Conservation (phyloP, 2,113 vertebrate species). For the Sisor rabdophorus region DNA sequence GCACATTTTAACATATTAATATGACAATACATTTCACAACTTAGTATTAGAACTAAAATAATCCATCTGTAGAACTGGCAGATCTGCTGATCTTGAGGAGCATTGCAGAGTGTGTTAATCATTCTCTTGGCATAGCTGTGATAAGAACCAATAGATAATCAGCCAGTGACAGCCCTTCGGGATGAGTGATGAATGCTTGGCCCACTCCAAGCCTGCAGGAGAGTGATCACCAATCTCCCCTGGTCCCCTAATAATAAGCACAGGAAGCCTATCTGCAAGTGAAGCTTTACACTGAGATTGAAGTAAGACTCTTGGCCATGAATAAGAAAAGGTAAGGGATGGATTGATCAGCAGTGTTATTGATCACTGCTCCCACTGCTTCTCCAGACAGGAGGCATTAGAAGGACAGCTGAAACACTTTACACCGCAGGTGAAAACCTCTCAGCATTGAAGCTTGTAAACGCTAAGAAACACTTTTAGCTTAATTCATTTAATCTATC, state of each 20-base stretch:
- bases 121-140: constrained; percentile 54
- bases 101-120: constrained; percentile 53
- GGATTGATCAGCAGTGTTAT: constrained; percentile 51
- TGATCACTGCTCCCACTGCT: constrained; percentile 43
- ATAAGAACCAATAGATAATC: constrained; percentile 43
- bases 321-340: constrained; percentile 52
- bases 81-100: constrained; percentile 39
- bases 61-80: constrained; percentile 24
- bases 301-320: constrained; percentile 47
- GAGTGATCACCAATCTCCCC: constrained; percentile 53
- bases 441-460: constrained; percentile 14
- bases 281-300: constrained; percentile 47
- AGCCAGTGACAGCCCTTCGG: constrained; percentile 43
- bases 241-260: constrained; percentile 49
- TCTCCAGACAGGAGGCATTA: constrained; percentile 27
- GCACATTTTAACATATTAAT: not conserved
- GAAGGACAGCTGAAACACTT: constrained; percentile 43
- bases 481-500: no score
- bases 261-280: constrained; percentile 50
- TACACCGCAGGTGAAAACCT: constrained; percentile 27
- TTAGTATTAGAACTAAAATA: not conserved
- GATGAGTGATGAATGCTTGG: constrained; percentile 53
- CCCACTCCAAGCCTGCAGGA: constrained; percentile 46
- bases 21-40: not conserved
- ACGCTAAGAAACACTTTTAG: no score